These are phyloP conservation scores for Melanaphis sacchari DNA, from an alignment of 1,140 invertebrate genomes.

Conservation along the genomic window DNA sequence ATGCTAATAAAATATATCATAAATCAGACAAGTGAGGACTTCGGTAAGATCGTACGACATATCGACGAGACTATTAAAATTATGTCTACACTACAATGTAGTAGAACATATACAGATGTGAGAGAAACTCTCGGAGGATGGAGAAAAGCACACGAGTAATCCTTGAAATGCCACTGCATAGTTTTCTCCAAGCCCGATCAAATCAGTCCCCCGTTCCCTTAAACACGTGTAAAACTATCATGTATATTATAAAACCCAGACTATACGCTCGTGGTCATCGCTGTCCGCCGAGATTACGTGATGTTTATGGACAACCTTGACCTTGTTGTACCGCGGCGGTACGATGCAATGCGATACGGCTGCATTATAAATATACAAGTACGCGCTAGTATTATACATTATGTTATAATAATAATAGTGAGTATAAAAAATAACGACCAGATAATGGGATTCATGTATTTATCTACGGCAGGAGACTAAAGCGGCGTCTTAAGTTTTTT, in stretches of 20 bases:
- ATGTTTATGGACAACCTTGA: slow-evolving; percentile 48
- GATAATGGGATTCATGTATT: slow-evolving; percentile 20
- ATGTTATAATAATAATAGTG: slow-evolving; percentile 21
- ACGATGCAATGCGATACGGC: neutral
- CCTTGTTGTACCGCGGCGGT: neutral
- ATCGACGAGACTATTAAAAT: neutral
- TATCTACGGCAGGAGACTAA: neutral
- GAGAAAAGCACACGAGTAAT: neutral
- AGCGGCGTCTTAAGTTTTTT: neutral
- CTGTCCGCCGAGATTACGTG: slow-evolving; percentile 46
- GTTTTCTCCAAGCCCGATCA: neutral
- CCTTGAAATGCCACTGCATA: neutral
- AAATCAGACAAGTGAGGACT: neutral
- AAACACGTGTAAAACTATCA: neutral
- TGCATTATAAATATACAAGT: slow-evolving; percentile 6
- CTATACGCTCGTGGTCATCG: neutral
- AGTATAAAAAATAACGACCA: slow-evolving; percentile 40
- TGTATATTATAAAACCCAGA: slow-evolving; percentile 7
- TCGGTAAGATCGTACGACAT: neutral
- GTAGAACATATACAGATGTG: too few species aligned
- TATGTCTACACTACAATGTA: neutral
- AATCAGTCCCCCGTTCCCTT: neutral
- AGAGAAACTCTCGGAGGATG: slow-evolving; percentile 28
- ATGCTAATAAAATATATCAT: neutral
- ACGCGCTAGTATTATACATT: neutral